Evolutionary conservation across 2,888 invertebrate species (phyloP).

Genomic region (Caenorhabditis sp.): DNA sequence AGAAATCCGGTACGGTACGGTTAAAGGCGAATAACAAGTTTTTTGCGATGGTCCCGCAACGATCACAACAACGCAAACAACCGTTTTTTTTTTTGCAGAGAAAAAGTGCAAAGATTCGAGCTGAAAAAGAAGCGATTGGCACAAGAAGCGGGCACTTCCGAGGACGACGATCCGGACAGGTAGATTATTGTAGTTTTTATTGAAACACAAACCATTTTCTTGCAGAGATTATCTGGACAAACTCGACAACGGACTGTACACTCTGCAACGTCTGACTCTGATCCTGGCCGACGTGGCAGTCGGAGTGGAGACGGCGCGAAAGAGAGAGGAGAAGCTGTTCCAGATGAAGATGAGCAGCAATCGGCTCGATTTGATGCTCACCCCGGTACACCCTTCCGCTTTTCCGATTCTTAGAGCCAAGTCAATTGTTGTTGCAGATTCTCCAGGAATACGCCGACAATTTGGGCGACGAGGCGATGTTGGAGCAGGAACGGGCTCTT

Average conservation of each 20-base stretch:
- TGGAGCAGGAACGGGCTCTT: slow-evolving; percentile 60
- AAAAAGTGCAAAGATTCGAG: slow-evolving; percentile 63
- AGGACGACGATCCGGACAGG: slow-evolving; percentile 57
- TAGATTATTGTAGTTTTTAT: background rate
- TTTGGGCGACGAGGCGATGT: slow-evolving; percentile 63
- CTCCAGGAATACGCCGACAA: slow-evolving; percentile 66
- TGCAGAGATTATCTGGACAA: slow-evolving; percentile 83
- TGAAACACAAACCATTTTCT: too few species aligned
- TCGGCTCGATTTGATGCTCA: slow-evolving; percentile 62
- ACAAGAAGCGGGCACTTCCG: slow-evolving; percentile 51
- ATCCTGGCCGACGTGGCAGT: slow-evolving; percentile 82
- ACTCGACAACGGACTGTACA: slow-evolving; percentile 94
- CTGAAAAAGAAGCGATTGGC: slow-evolving; percentile 42
- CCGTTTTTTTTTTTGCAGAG: slow-evolving; percentile 63
- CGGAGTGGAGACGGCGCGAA: slow-evolving; percentile 75
- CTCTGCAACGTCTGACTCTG: slow-evolving; percentile 91
- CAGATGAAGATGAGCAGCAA: slow-evolving; percentile 73
- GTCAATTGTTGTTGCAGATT: slow-evolving; percentile 47
- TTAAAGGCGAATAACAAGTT: too few species aligned
- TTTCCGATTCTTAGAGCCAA: background rate
- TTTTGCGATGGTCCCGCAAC: too few species aligned
- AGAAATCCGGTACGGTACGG: too few species aligned
- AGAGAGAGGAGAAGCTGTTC: slow-evolving; percentile 70
- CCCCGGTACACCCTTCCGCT: slow-evolving; percentile 52
- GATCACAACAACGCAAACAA: too few species aligned